These are phyloP conservation scores for Rattus rattus DNA, from an alignment of 2,113 vertebrate genomes.

Conservation along the genomic window DNA sequence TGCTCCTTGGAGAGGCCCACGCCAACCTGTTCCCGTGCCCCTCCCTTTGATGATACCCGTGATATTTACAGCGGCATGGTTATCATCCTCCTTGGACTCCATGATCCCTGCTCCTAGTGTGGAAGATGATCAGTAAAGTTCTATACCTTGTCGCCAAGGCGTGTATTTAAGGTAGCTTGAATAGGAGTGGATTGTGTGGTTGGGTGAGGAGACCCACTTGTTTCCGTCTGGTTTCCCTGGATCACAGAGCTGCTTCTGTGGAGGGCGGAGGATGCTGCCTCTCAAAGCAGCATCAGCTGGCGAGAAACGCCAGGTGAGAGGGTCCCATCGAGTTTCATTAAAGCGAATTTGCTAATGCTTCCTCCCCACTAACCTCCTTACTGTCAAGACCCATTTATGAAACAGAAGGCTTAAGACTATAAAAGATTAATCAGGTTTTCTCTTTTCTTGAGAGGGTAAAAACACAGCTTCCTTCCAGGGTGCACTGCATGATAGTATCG, in stretches of 20 bases:
- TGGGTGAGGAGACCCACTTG: neutral
- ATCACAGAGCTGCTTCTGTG: conserved; percentile 61
- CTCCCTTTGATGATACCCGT: neutral
- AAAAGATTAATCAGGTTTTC: conserved; percentile 84
- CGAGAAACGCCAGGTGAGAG: conserved; percentile 79
- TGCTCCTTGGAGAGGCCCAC: neutral
- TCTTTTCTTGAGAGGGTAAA: conserved; percentile 80
- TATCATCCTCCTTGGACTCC: neutral
- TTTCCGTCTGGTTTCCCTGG: conserved; percentile 55
- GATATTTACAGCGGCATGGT: neutral
- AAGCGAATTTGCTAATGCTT: conserved; percentile 83
- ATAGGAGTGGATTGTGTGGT: accelerated
- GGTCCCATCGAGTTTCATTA: conserved; percentile 82
- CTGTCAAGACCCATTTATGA: conserved; percentile 82
- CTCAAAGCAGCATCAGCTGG: conserved; percentile 77
- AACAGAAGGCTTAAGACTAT: conserved; percentile 78
- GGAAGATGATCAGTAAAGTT: neutral
- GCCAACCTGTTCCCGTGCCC: neutral
- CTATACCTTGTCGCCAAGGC: neutral
- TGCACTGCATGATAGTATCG: conserved; percentile 66
- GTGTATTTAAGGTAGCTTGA: neutral
- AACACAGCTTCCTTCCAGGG: conserved; percentile 74
- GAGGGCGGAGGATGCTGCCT: conserved; percentile 57
- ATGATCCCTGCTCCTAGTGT: neutral
- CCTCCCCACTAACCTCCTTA: conserved; percentile 84